phyloP scores from a whole-genome alignment of 2,797 vertebrate genomes.

The Anas acuta region DNA sequence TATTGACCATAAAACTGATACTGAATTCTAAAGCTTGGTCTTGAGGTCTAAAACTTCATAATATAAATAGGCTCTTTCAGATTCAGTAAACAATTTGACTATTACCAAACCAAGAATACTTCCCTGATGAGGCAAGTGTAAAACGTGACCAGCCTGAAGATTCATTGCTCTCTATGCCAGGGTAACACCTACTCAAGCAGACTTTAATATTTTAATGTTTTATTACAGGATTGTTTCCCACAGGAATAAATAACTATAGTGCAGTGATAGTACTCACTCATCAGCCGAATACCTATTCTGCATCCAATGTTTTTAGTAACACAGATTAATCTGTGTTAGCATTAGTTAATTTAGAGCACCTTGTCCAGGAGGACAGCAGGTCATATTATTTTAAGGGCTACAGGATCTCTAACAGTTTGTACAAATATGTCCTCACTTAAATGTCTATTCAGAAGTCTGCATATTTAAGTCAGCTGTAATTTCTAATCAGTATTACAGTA shows the following conservation, averaged over 20 bases:
- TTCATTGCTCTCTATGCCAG: neutral
- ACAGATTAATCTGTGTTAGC: neutral
- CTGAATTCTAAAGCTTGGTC: constrained; percentile 3
- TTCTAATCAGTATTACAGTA: neutral
- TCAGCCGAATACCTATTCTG: neutral
- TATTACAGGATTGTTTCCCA: constrained; percentile 4
- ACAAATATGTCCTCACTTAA: neutral
- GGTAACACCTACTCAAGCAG: neutral
- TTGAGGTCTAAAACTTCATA: neutral
- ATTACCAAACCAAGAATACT: neutral
- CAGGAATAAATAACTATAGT: neutral
- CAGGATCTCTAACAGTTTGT: neutral
- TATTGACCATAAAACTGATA: neutral
- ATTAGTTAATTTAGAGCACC: neutral
- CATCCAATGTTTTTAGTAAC: neutral
- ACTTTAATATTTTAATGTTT: constrained; percentile 12
- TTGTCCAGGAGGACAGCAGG: neutral
- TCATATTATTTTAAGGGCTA: constrained; percentile 31
- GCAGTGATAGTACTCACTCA: neutral
- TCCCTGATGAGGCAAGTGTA: neutral
- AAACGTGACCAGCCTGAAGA: neutral
- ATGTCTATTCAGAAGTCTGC: neutral
- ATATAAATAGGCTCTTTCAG: constrained; percentile 13
- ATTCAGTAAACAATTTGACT: constrained; percentile 28
- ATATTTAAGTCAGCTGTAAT: neutral